These are phyloP conservation scores for Brachionus koreanus DNA, from an alignment of 1,140 invertebrate genomes.

Conservation along the genomic window DNA sequence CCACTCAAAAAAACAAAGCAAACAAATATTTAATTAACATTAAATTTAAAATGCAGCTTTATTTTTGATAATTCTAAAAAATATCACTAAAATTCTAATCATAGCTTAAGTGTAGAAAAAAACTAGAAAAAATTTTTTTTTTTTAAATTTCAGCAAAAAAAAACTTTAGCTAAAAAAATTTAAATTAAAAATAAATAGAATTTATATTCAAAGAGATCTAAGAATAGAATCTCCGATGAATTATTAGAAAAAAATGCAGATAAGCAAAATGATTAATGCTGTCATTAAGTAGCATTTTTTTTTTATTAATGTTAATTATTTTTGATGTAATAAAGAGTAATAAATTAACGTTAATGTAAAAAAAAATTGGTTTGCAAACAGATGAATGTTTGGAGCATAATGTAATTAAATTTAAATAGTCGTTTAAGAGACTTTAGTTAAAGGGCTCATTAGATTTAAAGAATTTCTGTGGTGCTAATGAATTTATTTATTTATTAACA, in stretches of 20 bases:
- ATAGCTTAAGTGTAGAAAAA: too few species aligned
- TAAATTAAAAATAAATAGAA: too few species aligned
- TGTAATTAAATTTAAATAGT: neutral
- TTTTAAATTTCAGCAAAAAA: too few species aligned
- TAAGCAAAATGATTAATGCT: neutral
- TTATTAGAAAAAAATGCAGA: neutral
- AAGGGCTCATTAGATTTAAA: neutral
- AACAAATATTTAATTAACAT: too few species aligned
- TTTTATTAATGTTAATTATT: slow-evolving; percentile 8
- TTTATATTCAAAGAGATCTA: too few species aligned
- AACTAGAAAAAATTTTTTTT: too few species aligned
- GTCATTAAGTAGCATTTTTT: neutral
- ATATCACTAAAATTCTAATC: too few species aligned
- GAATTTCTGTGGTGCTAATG: neutral
- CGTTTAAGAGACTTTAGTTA: neutral
- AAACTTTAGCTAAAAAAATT: too few species aligned
- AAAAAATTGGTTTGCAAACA: neutral
- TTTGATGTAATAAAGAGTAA: neutral
- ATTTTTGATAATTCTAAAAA: too few species aligned
- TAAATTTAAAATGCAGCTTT: too few species aligned
- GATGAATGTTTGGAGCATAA: neutral
- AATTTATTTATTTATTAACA: neutral
- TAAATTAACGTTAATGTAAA: neutral
- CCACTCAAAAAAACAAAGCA: too few species aligned
- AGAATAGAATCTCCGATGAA: neutral